Evolutionary conservation across 2,888 invertebrate genomes (phyloP).

Genomic region (Coremacera marginata): DNA sequence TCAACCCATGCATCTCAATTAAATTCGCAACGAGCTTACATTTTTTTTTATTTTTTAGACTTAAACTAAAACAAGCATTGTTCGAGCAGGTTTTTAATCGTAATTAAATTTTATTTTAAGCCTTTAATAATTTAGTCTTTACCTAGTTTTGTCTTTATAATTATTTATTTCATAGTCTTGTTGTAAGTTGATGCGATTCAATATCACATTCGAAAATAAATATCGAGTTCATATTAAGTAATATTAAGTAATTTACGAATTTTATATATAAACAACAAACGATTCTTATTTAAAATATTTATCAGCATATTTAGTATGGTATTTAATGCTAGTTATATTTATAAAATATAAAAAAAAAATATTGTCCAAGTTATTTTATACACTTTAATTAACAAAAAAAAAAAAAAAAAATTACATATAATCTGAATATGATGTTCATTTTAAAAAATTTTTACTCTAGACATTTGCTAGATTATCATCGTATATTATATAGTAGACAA

Average conservation of each 20-base stretch:
- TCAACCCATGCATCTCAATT: slow-evolving; percentile 11
- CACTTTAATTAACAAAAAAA: neutral
- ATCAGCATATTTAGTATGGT: neutral
- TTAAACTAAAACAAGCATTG: neutral
- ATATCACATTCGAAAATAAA: neutral
- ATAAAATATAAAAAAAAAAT: neutral
- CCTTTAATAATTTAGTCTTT: neutral
- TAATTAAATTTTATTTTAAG: slow-evolving; percentile 18
- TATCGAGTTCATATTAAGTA: neutral
- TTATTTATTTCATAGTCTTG: neutral
- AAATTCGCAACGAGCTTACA: slow-evolving; percentile 26
- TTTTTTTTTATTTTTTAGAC: neutral
- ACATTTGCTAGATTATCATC: slow-evolving; percentile 6
- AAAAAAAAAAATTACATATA: neutral
- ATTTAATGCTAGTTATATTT: slow-evolving; percentile 2
- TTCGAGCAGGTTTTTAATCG: slow-evolving; percentile 32
- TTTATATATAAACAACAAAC: neutral
- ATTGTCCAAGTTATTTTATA: slow-evolving; percentile 15
- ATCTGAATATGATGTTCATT: neutral
- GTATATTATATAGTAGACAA: slow-evolving; percentile 33
- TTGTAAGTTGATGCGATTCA: neutral
- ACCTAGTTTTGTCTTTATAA: neutral
- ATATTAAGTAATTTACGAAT: slow-evolving; percentile 24
- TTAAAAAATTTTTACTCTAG: slow-evolving; percentile 11
- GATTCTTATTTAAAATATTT: slow-evolving; percentile 9